phyloP scores from a whole-genome alignment of 92 coral and sea anemone genomes.

The Porites cylindrica region DNA sequence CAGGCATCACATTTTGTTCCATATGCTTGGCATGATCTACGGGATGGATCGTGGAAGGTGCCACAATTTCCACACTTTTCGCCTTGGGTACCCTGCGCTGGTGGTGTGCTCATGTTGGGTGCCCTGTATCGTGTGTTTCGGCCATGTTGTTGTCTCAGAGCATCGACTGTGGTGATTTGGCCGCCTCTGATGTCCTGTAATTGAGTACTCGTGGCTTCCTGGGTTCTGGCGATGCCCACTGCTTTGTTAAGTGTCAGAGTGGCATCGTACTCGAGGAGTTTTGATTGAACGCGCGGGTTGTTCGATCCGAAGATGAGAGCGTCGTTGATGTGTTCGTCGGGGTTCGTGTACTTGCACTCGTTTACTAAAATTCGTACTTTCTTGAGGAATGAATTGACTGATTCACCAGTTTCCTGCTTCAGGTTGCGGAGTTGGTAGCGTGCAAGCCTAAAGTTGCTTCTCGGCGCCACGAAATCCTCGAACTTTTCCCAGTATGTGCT shows the following conservation, averaged over 20 bases:
- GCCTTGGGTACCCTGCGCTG: not conserved
- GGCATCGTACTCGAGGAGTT: too few relatives aligned
- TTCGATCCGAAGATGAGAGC: too few relatives aligned
- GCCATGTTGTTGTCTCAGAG: constrained; percentile 5
- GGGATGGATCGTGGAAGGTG: not conserved
- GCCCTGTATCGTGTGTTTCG: constrained; percentile 7
- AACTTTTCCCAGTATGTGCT: not conserved
- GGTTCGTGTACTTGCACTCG: too few relatives aligned
- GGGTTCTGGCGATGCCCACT: constrained; percentile 50
- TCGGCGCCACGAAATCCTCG: too few relatives aligned
- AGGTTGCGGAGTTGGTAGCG: too few relatives aligned
- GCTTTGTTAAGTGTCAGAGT: constrained; percentile 50
- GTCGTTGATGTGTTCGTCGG: too few relatives aligned
- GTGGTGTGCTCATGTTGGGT: not conserved
- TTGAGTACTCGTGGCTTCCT: constrained; percentile 52
- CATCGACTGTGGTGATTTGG: constrained; percentile 9
- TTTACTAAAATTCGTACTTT: too few relatives aligned
- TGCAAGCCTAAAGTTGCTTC: constrained; percentile 37
- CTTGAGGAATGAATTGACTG: too few relatives aligned
- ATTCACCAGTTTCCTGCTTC: too few relatives aligned
- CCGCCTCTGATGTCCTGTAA: constrained; percentile 13
- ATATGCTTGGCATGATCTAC: constrained; percentile 22
- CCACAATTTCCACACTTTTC: not conserved
- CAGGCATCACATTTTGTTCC: constrained; percentile 29
- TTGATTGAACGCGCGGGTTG: too few relatives aligned